A percentile compares a stretch with the other conserved stretches of the same genome.
phyloP scores from a whole-genome alignment of 2,113 vertebrate genomes.

The Cavia aperea region DNA sequence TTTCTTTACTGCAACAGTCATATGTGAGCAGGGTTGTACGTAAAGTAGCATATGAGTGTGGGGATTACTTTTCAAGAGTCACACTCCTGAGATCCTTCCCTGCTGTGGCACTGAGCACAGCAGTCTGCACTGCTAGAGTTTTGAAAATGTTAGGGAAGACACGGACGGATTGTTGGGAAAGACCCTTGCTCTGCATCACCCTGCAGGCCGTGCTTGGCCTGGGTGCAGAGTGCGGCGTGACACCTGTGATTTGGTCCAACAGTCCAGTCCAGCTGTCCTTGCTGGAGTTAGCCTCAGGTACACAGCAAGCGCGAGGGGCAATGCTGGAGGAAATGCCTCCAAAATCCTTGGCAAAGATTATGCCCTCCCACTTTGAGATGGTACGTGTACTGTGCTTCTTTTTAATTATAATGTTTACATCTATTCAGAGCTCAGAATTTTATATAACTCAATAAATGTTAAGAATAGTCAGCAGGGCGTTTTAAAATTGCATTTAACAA shows the following conservation, averaged over 20 bases:
- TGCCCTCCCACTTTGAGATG: not conserved
- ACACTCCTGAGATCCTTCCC: accelerated
- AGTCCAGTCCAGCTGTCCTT: not conserved
- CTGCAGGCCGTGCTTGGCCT: accelerated
- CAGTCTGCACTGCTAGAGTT: not conserved
- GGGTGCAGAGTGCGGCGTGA: accelerated
- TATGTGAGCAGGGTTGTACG: accelerated
- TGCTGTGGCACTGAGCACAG: accelerated
- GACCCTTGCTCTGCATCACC: accelerated
- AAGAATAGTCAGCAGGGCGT: not conserved
- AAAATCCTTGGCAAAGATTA: not conserved
- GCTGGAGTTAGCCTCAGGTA: not conserved
- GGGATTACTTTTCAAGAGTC: accelerated
- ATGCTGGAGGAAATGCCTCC: not conserved
- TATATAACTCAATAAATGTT: not conserved
- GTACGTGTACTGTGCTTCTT: not conserved
- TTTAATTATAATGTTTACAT: not conserved
- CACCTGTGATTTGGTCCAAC: not conserved
- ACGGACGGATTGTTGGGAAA: accelerated
- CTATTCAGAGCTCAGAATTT: not conserved
- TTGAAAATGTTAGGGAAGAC: not conserved
- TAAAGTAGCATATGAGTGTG: accelerated
- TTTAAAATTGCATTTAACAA: not conserved
- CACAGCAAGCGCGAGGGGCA: accelerated
- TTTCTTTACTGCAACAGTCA: not conserved